Conservation (phyloP, 2,888 invertebrate species). For the Argyresthia goedartella region DNA sequence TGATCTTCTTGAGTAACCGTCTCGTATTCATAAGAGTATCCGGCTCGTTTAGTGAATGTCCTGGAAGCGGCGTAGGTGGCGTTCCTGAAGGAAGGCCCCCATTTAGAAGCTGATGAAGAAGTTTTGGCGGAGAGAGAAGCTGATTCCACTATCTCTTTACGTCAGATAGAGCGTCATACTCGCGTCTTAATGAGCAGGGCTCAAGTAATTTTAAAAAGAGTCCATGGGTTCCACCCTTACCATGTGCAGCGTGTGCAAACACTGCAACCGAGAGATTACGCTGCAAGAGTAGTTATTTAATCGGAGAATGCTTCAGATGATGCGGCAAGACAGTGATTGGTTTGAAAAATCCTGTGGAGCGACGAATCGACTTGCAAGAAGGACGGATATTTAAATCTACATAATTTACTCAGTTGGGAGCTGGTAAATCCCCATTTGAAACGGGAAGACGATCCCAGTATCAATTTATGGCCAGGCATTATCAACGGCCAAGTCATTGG, state of each 20-base stretch:
- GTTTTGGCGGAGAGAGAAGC: no score
- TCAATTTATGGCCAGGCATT: conserved; percentile 14
- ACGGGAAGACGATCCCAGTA: conserved; percentile 10
- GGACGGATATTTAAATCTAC: no score
- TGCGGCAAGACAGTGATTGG: neutral
- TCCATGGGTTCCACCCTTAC: neutral
- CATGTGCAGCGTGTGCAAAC: no score
- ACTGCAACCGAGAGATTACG: neutral
- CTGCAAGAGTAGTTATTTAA: neutral
- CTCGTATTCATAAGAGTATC: neutral
- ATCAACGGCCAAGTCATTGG: conserved; percentile 13
- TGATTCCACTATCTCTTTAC: neutral
- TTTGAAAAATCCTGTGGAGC: conserved; percentile 2
- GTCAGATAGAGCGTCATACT: neutral
- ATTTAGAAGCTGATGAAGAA: neutral
- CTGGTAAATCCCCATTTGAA: conserved; percentile 4
- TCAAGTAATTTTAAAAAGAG: neutral
- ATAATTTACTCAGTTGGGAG: conserved; percentile 6
- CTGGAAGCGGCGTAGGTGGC: neutral
- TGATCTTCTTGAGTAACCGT: no score
- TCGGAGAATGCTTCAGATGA: neutral
- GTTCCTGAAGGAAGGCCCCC: neutral
- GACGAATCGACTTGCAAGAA: conserved; percentile 7
- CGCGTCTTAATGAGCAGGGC: neutral
- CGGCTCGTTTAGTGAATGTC: neutral